Evolutionary conservation across 2,888 invertebrate genomes (phyloP), one percentile per base, ranked within the genome.

Genomic region (Mesodorylaimus sp.): DNA sequence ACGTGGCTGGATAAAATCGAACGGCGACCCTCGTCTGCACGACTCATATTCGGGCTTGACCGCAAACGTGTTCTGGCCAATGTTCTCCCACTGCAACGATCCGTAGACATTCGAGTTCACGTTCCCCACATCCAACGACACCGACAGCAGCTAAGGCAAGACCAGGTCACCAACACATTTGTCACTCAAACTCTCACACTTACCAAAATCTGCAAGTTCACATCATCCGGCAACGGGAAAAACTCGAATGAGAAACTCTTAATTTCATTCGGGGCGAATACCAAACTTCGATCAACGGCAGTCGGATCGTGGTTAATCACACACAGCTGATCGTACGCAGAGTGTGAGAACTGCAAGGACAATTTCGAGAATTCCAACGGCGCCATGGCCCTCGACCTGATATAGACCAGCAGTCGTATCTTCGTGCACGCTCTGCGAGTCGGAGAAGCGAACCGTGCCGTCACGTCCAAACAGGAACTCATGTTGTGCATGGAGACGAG

Each of bases 81-180:
- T 27, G 32, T 48, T 48, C 23, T 52, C 52, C 52, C 52, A 52
- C 7, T 52, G 50, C 36, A 52, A 41, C 3, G 42, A 47, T n/a
- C 52, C 52, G 38, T 52, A 52, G 19, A 50, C 37, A 3, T 37
- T 38, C 24, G 50, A 45, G 23, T 48, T 28, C n/a, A 29, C 26
- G 5, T 38, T 7, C 10, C 52, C 52, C 24, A 52, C 26, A 28
- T 52, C 52, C 42, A 52, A 38, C 13, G 41, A 13, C 13, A 52
- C 21, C 23, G 52, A 50, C 3, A 29, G 32, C 3, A 52, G 46
- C 52, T 52, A 24, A 32, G 26, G 16, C n/a, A 21, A 48, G n/a
- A 37, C 3, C 3, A 13, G 25, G 7, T 44, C 7, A 44, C 7
- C 21, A 24, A 5, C 5, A 44, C 19, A 7, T 24, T 44, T 44